These are phyloP conservation scores for Drosophila ercepeae DNA, from an alignment of 1,140 invertebrate genomes.

Conservation along the genomic window DNA sequence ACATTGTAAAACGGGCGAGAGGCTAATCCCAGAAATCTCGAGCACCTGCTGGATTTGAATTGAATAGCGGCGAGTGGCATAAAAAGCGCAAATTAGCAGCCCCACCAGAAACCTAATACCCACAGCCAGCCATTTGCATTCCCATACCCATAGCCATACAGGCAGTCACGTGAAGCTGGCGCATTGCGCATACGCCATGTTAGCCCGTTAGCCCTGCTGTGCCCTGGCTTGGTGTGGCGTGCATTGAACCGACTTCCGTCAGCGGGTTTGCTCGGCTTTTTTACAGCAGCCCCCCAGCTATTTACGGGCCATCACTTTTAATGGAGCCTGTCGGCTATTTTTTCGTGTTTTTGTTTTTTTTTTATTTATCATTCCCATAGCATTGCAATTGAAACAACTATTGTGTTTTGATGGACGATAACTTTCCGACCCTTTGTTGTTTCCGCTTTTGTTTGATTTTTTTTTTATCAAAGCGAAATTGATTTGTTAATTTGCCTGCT, in stretches of 20 bases:
- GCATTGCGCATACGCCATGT: conserved; percentile 64
- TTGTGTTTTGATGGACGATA: conserved; percentile 20
- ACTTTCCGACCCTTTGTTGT: conserved; percentile 17
- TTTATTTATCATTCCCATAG: conserved; percentile 26
- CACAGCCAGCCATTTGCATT: conserved; percentile 10
- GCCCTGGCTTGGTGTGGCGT: conserved; percentile 27
- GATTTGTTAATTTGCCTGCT: conserved; percentile 68
- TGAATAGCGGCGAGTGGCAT: conserved; percentile 12
- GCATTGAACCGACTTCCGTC: conserved; percentile 68
- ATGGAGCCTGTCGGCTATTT: conserved; percentile 26
- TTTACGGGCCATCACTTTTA: conserved; percentile 39
- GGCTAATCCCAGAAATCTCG: conserved; percentile 5
- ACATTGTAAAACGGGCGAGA: neutral
- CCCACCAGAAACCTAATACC: conserved; percentile 18
- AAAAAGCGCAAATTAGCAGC: conserved; percentile 24
- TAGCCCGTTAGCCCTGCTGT: conserved; percentile 41
- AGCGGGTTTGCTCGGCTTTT: conserved; percentile 40
- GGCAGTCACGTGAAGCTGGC: conserved; percentile 44
- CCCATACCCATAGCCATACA: conserved; percentile 2
- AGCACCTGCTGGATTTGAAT: conserved; percentile 29
- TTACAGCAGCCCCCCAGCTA: conserved; percentile 13
- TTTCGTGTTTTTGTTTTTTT: conserved; percentile 5
- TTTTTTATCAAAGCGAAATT: conserved; percentile 64
- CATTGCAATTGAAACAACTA: conserved; percentile 21
- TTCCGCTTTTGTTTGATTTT: conserved; percentile 26